Conservation (phyloP, 2,113 vertebrate species). For the Entelurus aequoreus region DNA sequence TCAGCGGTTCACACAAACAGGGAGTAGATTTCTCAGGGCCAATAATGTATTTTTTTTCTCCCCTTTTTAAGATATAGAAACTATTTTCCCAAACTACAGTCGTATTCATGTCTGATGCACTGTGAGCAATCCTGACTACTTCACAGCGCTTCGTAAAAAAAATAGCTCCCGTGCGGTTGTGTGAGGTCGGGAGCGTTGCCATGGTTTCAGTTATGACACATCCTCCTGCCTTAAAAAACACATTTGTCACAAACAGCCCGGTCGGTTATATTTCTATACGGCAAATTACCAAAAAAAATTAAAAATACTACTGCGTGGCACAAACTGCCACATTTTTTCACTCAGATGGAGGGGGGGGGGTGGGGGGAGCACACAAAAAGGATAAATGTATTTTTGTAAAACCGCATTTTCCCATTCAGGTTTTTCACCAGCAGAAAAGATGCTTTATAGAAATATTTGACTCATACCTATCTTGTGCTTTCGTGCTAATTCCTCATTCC, state of each 20-base stretch:
- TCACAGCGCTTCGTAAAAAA: slow-evolving; percentile 22
- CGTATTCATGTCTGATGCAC: slow-evolving; percentile 41
- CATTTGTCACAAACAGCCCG: slow-evolving; percentile 30
- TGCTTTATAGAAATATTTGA: slow-evolving; percentile 30
- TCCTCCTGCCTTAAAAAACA: slow-evolving; percentile 66
- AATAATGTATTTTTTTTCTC: slow-evolving; percentile 8
- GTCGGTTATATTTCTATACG: slow-evolving; percentile 13
- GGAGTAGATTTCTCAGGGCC: slow-evolving; percentile 57
- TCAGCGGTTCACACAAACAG: slow-evolving; percentile 18
- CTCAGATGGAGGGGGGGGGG: slow-evolving; percentile 35
- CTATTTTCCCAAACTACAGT: slow-evolving; percentile 31
- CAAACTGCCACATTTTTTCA: slow-evolving; percentile 20
- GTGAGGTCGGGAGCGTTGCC: slow-evolving; percentile 43
- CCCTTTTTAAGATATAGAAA: slow-evolving; percentile 16
- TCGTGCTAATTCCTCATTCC: background rate
- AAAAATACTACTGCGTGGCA: slow-evolving; percentile 28
- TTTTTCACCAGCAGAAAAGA: slow-evolving; percentile 54
- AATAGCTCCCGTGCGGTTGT: slow-evolving; percentile 32
- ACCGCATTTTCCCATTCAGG: slow-evolving; percentile 23
- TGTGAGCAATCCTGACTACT: slow-evolving; percentile 41
- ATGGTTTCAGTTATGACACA: slow-evolving; percentile 43
- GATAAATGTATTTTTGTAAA: slow-evolving; percentile 58
- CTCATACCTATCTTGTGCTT: slow-evolving; percentile 13
- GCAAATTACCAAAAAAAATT: slow-evolving; percentile 40
- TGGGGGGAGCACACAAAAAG: slow-evolving; percentile 39